These are phyloP conservation scores for Ptilorrhoa leucosticta DNA, from an alignment of 2,113 vertebrate species.

Conservation along the genomic window DNA sequence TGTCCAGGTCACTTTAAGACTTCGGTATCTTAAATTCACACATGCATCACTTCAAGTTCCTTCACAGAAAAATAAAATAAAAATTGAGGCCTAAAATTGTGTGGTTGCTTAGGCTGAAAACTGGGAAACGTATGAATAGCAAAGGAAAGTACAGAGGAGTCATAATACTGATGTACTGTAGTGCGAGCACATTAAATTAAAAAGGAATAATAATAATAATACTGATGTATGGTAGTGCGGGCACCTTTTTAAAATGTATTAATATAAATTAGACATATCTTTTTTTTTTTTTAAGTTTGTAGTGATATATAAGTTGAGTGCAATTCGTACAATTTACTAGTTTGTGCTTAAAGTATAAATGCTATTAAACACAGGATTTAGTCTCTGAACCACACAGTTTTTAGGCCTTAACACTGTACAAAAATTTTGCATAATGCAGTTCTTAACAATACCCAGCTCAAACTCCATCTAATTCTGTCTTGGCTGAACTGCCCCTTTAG, in stretches of 20 bases:
- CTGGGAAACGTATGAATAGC: slow-evolving; percentile 80
- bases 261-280: slow-evolving; percentile 99
- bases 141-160: slow-evolving; percentile 85
- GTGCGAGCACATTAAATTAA: slow-evolving; percentile 90
- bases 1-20: slow-evolving; percentile 90
- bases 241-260: slow-evolving; percentile 92
- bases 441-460: slow-evolving; percentile 90
- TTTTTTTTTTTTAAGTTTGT: slow-evolving; percentile 94
- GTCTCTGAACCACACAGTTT: slow-evolving; percentile 99
- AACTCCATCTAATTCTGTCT: slow-evolving; percentile 84
- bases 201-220: slow-evolving; percentile 80
- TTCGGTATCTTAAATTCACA: slow-evolving; percentile 91
- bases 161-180: slow-evolving; percentile 89
- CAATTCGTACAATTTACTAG: slow-evolving; percentile 99
- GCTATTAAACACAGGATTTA: slow-evolving; percentile 99
- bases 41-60: slow-evolving; percentile 92
- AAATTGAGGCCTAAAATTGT: slow-evolving; percentile 94
- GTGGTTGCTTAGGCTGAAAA: slow-evolving; percentile 91
- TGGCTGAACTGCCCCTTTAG: slow-evolving; percentile 83
- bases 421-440: slow-evolving; percentile 99
- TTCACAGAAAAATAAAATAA: slow-evolving; percentile 87
- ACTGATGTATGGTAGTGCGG: slow-evolving; percentile 87
- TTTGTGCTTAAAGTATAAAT: slow-evolving; percentile 99
- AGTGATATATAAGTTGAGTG: slow-evolving; percentile 99
- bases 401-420: slow-evolving; percentile 99